Evolutionary conservation across 1,140 invertebrate species (phyloP), one percentile per base, ranked within the genome.

Genomic region (Subanguina moxae): DNA sequence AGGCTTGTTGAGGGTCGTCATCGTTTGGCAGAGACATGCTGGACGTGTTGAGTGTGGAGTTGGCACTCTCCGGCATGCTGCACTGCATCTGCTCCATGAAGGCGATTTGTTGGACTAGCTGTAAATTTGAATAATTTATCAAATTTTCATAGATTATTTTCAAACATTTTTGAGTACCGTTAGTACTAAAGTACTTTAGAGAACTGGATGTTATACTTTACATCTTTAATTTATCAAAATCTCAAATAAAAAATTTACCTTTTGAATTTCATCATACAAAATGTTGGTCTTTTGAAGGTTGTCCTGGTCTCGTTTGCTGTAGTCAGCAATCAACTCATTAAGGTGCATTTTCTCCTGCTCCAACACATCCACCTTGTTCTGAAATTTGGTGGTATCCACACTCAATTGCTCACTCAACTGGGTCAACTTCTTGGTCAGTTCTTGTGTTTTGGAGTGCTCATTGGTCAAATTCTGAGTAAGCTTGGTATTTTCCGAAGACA

Each of bases 241-340:
- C 32, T 38, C 32, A 38, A 38, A 38, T 38, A 38, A 57, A 28
- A 57, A 28, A 23, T 57, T 23, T 15, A 69, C 68, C 68, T 69
- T 32, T 58, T 70, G 68, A 48, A 70, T 70, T 69, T 70, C 66
- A 57, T 70, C 68, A 27, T 66, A 71, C 23, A 66, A 48, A 23
- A 57, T 21, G 7, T 43, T 19, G 13, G 57, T 52, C 46, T 69
- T 70, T 32, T 70, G 48, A 15, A 62, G 42, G 57, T 70, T 19
- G 15, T 70, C 68, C 23, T 70, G 28, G 19, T 70, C 68, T 57
- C 68, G 19, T 46, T 65, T 69, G 21, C 27, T 66, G 23, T 28
- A 69, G 27, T 25, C 59, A 0, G 42, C 57, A 32, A 70, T 59
- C 46, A 70, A 66, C 21, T 70, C 66, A 7, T 42, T 23, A 28